Base-by-base conservation (phyloP, 2,797 vertebrate genomes). In the Leontopithecus rosalia region DNA sequence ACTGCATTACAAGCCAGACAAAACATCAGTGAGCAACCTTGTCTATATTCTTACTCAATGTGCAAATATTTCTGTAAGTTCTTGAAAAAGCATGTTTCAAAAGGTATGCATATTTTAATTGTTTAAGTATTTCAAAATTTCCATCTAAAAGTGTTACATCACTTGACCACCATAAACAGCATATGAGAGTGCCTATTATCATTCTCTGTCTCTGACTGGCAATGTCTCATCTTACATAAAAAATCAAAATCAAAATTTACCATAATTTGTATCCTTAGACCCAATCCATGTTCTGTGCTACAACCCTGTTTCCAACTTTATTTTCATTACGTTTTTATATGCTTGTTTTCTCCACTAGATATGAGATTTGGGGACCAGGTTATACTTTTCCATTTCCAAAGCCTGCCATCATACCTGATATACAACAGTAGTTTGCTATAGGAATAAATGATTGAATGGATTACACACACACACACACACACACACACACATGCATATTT, bases 71-170 rank as follows among this genome's bases (percentile, higher is more conserved):
- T 52, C 43, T 39, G 64, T 39, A 73, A 90, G 57, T 50, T 94
- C 20, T 46, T 67, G 41, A 1, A 58, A 76, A 5, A 79, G 84
- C 86, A 70, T 50, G 4, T 57, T 90, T 90, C 80, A 84, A 77
- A 73, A 50, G 46, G 5, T 33, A 55, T 55, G 13, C 22, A n/a
- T 81, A 14, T 70, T 72, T 96, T 70, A 90, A n/a, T 48, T 88
- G 57, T 55, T 90, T 64, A 72, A 94, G 2, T 88, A 90, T 64
- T 93, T 77, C 72, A 43, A 58, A 85, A 64, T 81, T 92, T 17
- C 52, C 9, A 4, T 41, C 55, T 20, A 20, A 83, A 89, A 95
- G 61, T 26, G 9, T 17, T 73, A 28, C 46, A 85, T n/a, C 15
- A 92, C 8, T 61, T 93, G 46, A n/a, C 13, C 1, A 20, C 15